Conservation (phyloP, 1,140 invertebrate genomes). For the Drosophila guanche region DNA sequence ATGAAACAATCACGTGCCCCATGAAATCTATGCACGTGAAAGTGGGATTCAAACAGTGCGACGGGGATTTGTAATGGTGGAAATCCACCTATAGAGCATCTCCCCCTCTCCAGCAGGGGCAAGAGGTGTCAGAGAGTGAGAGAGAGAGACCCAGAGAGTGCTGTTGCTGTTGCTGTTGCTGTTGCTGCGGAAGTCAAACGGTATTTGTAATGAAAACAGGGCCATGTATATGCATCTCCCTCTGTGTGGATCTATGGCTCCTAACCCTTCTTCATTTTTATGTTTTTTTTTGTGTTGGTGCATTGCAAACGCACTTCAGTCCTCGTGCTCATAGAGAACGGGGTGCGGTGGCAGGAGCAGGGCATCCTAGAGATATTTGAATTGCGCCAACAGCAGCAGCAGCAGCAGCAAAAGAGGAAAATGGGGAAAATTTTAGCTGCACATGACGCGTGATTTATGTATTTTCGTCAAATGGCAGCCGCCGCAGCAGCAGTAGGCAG, state of each 20-base stretch:
- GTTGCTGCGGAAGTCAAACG: conserved; percentile 79
- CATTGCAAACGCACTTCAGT: conserved; percentile 76
- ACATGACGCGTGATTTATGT: conserved; percentile 82
- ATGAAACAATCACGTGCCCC: conserved; percentile 81
- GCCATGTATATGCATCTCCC: conserved; percentile 66
- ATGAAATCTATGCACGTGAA: conserved; percentile 78
- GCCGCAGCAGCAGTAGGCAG: conserved; percentile 42
- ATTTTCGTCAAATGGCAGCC: conserved; percentile 80
- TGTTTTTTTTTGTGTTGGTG: conserved; percentile 51
- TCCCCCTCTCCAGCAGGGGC: not conserved
- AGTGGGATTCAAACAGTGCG: conserved; percentile 71
- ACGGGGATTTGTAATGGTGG: conserved; percentile 40
- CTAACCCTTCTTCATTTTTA: not conserved
- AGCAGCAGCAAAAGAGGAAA: not conserved
- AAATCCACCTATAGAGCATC: conserved; percentile 5
- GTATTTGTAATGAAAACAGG: conserved; percentile 82
- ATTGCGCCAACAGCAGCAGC: conserved; percentile 54
- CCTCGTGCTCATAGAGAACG: conserved; percentile 13
- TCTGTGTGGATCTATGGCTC: not conserved
- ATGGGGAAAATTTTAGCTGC: conserved; percentile 61
- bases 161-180: conserved; percentile 30
- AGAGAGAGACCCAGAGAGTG: not conserved
- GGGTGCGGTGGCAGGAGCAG: not conserved
- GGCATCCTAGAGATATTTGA: conserved; percentile 61
- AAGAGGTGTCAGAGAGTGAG: not conserved